Evolutionary conservation across 1,140 invertebrate genomes (phyloP), one percentile per base, ranked within the genome.

Genomic region (Pachypeltis micranthus): DNA sequence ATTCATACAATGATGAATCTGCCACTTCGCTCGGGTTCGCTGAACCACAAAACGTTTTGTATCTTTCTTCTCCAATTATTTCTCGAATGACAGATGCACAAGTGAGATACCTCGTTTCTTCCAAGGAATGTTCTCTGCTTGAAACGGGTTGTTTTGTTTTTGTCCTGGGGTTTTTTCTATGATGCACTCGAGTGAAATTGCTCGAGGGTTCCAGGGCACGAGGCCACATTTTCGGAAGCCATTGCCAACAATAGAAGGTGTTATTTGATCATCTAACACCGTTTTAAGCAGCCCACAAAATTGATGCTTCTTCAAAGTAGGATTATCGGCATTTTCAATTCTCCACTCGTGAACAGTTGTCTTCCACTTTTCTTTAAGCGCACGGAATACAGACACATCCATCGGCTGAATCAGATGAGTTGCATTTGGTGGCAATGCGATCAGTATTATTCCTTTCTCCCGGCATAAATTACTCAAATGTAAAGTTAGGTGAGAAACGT

Each of bases 391-490:
- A 0, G 68, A 61, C 1, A 77, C 72, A 68, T 76, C 75, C 34
- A 71, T 57, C 14, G 75, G 75, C 67, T 77, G 75, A 1, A 76
- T 44, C n/a, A 77, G 69, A 63, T 77, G 75, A 1, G 74, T 77
- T 2, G 72, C 66, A 68, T 78, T 78, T n/a, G 74, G 74, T 39
- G 69, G 71, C 10, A 78, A 63, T 3, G 71, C 68, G n/a, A 76
- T 59, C 26, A 78, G 63, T 21, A 72, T 66, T 21, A 78, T 77
- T 44, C 64, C 63, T 58, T 76, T 74, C 60, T 71, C 65, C 1
- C 34, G 29, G 61, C 76, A 78, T 66, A 76, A 76, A 7, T 73
- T 66, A 47, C 69, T 72, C 19, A 74, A 12, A n/a, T 71, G 31
- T 10, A 75, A 61, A 25, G 70, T 73, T 51, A 73, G 25, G 63